Evolutionary conservation across 2,888 invertebrate genomes (phyloP), one percentile per base, ranked within the genome.

Genomic region (Creontiades dilutus): DNA sequence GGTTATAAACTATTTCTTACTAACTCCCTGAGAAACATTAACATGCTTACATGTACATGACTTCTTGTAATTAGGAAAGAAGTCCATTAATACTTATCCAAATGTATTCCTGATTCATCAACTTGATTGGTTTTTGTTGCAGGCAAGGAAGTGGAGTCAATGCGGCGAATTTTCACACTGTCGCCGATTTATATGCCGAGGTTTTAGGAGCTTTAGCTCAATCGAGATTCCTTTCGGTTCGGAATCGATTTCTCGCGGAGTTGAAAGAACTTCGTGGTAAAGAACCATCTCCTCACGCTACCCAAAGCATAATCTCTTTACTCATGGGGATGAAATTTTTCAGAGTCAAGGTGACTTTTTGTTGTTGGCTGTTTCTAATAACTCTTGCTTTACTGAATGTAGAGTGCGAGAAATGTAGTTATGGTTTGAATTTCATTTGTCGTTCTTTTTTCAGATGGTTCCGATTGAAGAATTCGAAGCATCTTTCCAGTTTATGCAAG

Each of bases 311-410:
- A 91, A 99, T 99, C 92, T 98, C 98, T 68, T 94, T 99, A 57
- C 94, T 99, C 47, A 99, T 99, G 99, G 99, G 99, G 89, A 99
- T 99, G 98, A 99, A 99, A 94, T 99, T 99, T 94, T 99, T 99
- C 93, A 94, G 96, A 91, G 95, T 96, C 37, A 96, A 96, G 94
- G 95, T 96, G 91, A 28, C 80, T 89, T n/a, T 4, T 4, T 37
- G 7, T 37, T 37, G 2, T 37, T 37, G 37, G 7, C 37, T 37
- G 7, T 37, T 4, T 7, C 37, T 37, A 37, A 4, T 37, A 37
- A 37, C 7, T 7, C 37, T 37, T 37, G 37, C 3, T 37, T 37
- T 37, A 37, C 37, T 4, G 3, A 4, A 37, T 37, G 2, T 37
- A 2, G 37, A 2, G 7, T 37, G 7, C 37, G 7, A 37, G 37